Conservation (phyloP, 2,113 vertebrate genomes). For the Eurypyga helias region DNA sequence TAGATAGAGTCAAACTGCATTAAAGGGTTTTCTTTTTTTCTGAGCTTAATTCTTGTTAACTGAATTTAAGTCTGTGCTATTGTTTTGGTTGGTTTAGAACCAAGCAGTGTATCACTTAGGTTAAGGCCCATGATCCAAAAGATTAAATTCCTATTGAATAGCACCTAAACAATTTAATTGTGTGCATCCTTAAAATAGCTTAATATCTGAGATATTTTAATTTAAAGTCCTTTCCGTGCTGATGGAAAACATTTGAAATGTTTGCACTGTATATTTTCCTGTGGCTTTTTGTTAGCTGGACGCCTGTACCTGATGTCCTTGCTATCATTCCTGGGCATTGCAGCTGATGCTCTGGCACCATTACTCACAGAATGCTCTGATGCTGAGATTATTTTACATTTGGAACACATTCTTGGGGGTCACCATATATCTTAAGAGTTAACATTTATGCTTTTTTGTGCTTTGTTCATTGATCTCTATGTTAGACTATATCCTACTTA, state of each 20-base stretch:
- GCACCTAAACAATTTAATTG: not conserved
- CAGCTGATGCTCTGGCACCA: not conserved
- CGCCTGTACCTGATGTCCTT: not conserved
- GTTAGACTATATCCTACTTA: not conserved
- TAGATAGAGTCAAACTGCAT: not conserved
- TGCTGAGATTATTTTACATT: not conserved
- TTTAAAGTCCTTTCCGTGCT: not conserved
- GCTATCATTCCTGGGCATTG: not conserved
- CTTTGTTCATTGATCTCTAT: not conserved
- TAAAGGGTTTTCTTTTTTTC: not conserved
- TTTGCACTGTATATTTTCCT: not conserved
- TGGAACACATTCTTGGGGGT: not conserved
- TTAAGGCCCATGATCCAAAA: not conserved
- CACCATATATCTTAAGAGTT: not conserved
- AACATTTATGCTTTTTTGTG: not conserved
- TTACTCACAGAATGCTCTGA: not conserved
- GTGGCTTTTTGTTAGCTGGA: not conserved
- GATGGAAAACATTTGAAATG: not conserved
- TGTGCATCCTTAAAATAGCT: not conserved
- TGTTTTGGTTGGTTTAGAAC: not conserved
- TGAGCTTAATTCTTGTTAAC: not conserved
- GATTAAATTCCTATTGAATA: not conserved
- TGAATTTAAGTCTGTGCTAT: not conserved
- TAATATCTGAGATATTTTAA: not conserved
- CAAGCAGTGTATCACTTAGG: not conserved